Conservation (phyloP, 2,888 invertebrate species). For the Idaea dimidiata region DNA sequence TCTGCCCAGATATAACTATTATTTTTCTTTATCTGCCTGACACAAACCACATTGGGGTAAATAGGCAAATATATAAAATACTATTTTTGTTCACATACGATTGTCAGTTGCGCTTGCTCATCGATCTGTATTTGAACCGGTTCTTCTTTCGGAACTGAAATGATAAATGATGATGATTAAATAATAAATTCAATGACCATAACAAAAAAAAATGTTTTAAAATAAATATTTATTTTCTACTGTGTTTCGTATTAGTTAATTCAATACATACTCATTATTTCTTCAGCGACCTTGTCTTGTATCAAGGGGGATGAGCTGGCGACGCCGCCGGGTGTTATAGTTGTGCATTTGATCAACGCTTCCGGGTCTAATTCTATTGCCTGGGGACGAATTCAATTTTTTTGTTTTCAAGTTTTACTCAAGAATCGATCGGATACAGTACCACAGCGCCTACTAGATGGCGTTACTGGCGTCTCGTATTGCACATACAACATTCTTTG, state of each 20-base stretch:
- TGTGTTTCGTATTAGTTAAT: too few species aligned
- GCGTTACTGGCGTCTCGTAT: too few species aligned
- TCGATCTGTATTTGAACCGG: slow-evolving; percentile 72
- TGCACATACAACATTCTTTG: too few species aligned
- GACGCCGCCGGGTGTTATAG: slow-evolving; percentile 70
- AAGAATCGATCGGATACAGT: too few species aligned
- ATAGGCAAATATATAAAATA: too few species aligned
- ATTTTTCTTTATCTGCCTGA: too few species aligned
- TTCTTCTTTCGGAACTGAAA: slow-evolving; percentile 64
- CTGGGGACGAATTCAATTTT: slow-evolving; percentile 39
- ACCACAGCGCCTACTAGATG: too few species aligned
- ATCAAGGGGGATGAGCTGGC: slow-evolving; percentile 59
- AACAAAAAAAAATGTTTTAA: too few species aligned
- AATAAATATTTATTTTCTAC: too few species aligned
- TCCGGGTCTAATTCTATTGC: slow-evolving; percentile 74
- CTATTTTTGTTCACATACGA: slow-evolving; percentile 48
- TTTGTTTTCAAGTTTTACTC: too few species aligned
- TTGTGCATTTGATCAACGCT: slow-evolving; percentile 72
- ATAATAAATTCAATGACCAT: background rate
- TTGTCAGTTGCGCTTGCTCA: slow-evolving; percentile 67
- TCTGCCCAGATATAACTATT: too few species aligned
- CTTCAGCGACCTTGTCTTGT: slow-evolving; percentile 55
- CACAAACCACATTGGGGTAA: too few species aligned
- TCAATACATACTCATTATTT: background rate
- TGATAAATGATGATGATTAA: slow-evolving; percentile 13